phyloP scores from a whole-genome alignment of 1,140 invertebrate species.

The Trichogramma pretiosum region DNA sequence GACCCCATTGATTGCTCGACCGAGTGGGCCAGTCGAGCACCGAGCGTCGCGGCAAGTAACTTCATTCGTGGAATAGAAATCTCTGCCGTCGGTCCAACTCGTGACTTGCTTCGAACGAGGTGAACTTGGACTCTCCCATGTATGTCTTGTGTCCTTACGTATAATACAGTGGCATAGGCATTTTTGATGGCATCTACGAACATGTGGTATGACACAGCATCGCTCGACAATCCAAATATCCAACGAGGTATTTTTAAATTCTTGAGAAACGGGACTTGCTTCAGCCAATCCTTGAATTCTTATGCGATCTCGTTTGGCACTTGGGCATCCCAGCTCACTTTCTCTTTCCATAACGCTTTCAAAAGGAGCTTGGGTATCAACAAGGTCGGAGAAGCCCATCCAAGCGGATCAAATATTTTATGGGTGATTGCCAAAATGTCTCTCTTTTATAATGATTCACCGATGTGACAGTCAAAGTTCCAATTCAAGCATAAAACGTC shows the following conservation, averaged over 20 bases:
- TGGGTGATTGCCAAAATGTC: conserved; percentile 20
- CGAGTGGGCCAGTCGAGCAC: conserved; percentile 19
- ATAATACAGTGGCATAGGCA: conserved; percentile 10
- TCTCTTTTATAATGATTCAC: conserved; percentile 15
- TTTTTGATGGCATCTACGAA: conserved; percentile 5
- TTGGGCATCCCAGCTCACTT: conserved; percentile 20
- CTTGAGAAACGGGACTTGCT: background rate
- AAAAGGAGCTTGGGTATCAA: conserved; percentile 21
- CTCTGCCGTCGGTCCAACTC: conserved; percentile 27
- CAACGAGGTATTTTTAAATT: conserved; percentile 7
- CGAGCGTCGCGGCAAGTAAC: conserved; percentile 30
- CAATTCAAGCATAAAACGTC: background rate
- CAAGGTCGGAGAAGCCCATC: conserved; percentile 17
- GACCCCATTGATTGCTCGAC: background rate
- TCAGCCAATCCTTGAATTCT: conserved; percentile 4
- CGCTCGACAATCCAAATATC: background rate
- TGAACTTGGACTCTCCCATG: background rate
- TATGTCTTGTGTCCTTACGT: background rate
- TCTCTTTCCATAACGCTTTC: conserved; percentile 15
- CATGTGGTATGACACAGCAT: conserved; percentile 4
- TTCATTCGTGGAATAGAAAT: conserved; percentile 30
- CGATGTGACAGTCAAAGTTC: background rate
- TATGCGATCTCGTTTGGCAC: conserved; percentile 3
- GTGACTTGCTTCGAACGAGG: conserved; percentile 18
- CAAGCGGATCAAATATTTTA: conserved; percentile 25